phyloP scores from a whole-genome alignment of 2,888 invertebrate species.

The Platycheirus rosarum region DNA sequence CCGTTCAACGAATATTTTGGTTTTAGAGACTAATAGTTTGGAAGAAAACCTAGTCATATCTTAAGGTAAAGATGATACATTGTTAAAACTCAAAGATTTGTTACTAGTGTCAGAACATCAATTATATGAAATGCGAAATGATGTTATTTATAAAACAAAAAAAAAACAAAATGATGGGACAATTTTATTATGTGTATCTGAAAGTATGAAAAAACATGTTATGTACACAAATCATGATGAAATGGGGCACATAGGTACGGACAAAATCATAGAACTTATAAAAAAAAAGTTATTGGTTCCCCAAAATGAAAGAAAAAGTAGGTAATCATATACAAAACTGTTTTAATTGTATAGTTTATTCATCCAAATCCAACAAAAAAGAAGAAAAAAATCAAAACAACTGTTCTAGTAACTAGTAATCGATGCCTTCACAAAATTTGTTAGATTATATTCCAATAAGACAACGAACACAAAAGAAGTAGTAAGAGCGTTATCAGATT shows the following conservation, averaged over 20 bases:
- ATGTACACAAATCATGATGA: too few species aligned
- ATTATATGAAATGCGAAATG: conserved; percentile 31
- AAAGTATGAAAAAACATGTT: neutral
- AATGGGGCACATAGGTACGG: neutral
- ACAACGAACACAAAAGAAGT: conserved; percentile 20
- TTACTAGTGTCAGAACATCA: too few species aligned
- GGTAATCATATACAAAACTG: neutral
- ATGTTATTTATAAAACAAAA: conserved; percentile 25
- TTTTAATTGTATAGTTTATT: conserved; percentile 6
- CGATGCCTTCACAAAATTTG: conserved; percentile 27
- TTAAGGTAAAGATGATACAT: conserved; percentile 3
- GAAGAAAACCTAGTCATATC: conserved; percentile 16
- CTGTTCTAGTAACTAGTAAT: neutral
- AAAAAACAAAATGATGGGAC: conserved; percentile 4
- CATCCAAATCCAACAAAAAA: conserved; percentile 5
- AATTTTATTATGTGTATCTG: conserved; percentile 29
- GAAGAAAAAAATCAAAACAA: neutral
- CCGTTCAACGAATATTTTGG: neutral
- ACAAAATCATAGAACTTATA: conserved; percentile 8
- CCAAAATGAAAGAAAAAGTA: conserved; percentile 19
- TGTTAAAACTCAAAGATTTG: conserved; percentile 1
- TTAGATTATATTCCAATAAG: conserved; percentile 6
- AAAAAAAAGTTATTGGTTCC: conserved; percentile 25
- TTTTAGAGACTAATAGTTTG: conserved; percentile 8
- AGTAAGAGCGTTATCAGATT: neutral